A percentile compares a stretch with the other conserved stretches of the same genome.
Evolutionary conservation across 2,888 invertebrate species (phyloP).

Genomic region (Rhagonycha lutea): DNA sequence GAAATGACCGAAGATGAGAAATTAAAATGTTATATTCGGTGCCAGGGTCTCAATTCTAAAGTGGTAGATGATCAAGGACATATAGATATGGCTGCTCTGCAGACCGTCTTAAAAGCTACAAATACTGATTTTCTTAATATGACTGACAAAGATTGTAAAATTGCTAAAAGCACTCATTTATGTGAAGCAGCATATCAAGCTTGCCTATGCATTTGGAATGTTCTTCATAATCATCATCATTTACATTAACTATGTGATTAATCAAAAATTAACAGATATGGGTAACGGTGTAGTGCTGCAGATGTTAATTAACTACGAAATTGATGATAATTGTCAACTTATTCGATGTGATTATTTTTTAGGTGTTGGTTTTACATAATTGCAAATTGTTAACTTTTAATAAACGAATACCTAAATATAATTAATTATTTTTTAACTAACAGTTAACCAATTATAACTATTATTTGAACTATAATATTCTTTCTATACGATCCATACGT

Average conservation of each 20-base stretch:
- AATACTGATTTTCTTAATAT: neutral
- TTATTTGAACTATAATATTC: too few species aligned
- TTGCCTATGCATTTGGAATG: neutral
- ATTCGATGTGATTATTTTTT: too few species aligned
- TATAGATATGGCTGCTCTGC: neutral
- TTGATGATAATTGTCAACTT: too few species aligned
- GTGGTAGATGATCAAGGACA: neutral
- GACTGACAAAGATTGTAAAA: neutral
- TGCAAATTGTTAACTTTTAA: neutral
- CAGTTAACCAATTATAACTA: too few species aligned
- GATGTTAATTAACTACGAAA: too few species aligned
- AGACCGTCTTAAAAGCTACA: neutral
- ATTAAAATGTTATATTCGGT: neutral
- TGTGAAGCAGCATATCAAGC: neutral
- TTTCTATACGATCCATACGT: too few species aligned
- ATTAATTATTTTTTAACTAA: too few species aligned
- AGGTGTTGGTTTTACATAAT: too few species aligned
- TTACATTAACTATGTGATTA: neutral
- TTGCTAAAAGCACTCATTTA: neutral
- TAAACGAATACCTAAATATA: too few species aligned
- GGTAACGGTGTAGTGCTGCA: neutral
- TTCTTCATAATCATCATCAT: neutral
- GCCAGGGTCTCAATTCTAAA: neutral
- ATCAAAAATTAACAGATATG: neutral
- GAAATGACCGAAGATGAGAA: neutral